phyloP scores from a whole-genome alignment of 2,797 vertebrate genomes.

The Argyrosomus regius region DNA sequence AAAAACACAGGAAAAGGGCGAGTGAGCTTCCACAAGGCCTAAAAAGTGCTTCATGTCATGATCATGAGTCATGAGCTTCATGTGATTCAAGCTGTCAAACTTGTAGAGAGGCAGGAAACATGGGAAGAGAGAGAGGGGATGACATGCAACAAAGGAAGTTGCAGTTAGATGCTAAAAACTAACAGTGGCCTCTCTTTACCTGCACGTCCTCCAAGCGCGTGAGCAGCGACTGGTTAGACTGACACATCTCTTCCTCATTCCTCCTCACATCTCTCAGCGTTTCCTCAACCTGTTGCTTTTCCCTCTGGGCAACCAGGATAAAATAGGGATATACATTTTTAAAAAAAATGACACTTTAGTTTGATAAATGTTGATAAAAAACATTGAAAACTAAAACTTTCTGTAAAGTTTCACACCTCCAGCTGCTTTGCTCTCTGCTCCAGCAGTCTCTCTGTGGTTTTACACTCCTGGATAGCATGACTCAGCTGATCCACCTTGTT shows the following conservation, averaged over 20 bases:
- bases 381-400: too few relatives aligned
- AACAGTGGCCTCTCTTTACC: constrained; percentile 75
- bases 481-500: constrained; percentile 83
- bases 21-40: background rate
- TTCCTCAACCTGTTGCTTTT: constrained; percentile 88
- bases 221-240: constrained; percentile 86
- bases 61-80: background rate
- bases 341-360: background rate
- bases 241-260: constrained; percentile 87
- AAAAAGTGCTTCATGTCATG: background rate
- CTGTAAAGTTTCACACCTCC: constrained; percentile 80
- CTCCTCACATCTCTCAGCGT: constrained; percentile 83
- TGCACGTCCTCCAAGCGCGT: constrained; percentile 88
- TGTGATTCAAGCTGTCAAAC: background rate
- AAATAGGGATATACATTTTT: background rate
- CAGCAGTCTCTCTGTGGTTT: constrained; percentile 81
- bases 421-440: constrained; percentile 84
- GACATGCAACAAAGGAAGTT: background rate
- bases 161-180: background rate
- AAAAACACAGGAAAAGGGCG: background rate
- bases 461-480: constrained; percentile 81
- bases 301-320: constrained; percentile 80
- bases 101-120: too few relatives aligned
- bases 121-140: background rate
- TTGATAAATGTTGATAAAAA: background rate